These are phyloP conservation scores for Machaerirhynchus nigripectus DNA, from an alignment of 2,113 vertebrate genomes.

Conservation along the genomic window DNA sequence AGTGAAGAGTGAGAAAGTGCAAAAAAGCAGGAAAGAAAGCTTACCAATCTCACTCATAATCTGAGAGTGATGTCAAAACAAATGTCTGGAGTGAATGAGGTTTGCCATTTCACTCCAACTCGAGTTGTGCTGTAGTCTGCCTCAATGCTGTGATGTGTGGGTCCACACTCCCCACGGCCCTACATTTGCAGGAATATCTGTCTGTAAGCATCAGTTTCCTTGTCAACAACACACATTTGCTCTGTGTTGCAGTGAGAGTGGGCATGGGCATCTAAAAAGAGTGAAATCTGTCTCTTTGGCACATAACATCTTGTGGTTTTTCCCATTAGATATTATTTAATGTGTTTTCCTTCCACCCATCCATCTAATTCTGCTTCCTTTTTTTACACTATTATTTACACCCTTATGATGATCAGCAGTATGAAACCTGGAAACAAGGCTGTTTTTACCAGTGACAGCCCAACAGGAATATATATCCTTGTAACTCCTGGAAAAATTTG, in stretches of 20 bases:
- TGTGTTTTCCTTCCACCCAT: not conserved
- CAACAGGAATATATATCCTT: not conserved
- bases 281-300: not conserved
- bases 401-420: not conserved
- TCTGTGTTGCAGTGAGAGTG: not conserved
- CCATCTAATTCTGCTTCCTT: not conserved
- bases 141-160: accelerated
- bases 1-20: not conserved
- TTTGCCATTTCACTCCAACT: not conserved
- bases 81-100: not conserved
- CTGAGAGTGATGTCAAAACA: not conserved
- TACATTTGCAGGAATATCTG: not conserved
- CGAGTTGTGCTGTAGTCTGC: not conserved
- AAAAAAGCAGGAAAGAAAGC: not conserved
- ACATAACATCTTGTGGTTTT: not conserved
- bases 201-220: not conserved
- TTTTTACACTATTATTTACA: not conserved
- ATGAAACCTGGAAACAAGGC: not conserved
- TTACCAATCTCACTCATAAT: not conserved
- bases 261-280: not conserved
- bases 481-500: not conserved
- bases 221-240: not conserved
- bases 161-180: not conserved
- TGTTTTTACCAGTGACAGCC: not conserved
- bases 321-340: not conserved